phyloP scores from a whole-genome alignment of 2,113 vertebrate species.

The Bos javanicus region DNA sequence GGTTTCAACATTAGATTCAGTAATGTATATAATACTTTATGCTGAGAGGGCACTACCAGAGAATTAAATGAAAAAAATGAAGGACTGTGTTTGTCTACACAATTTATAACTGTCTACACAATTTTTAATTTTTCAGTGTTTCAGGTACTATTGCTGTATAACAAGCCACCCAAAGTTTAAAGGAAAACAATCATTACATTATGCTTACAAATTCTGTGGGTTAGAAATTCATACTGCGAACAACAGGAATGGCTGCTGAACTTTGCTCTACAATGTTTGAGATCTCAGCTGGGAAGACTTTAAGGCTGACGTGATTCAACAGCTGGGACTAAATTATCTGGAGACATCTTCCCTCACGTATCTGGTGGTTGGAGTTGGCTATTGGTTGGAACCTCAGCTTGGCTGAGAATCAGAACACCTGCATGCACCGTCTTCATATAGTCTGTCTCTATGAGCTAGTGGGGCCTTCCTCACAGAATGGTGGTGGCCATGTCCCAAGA shows the following conservation, averaged over 20 bases:
- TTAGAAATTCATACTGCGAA: not conserved
- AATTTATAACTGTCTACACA: not conserved
- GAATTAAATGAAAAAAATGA: not conserved
- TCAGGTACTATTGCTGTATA: not conserved
- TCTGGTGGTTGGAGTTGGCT: not conserved
- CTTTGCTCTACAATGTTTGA: not conserved
- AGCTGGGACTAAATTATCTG: not conserved
- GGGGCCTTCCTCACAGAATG: not conserved
- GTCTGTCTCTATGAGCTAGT: not conserved
- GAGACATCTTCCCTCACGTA: not conserved
- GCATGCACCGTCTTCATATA: not conserved
- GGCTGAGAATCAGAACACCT: not conserved
- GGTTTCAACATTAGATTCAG: not conserved
- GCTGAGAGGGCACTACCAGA: not conserved
- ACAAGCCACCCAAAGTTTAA: not conserved
- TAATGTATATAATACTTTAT: not conserved
- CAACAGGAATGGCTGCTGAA: not conserved
- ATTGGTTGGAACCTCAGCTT: not conserved
- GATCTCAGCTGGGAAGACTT: not conserved
- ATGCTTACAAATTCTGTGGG: not conserved
- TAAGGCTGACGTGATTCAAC: not conserved
- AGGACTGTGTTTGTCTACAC: not conserved
- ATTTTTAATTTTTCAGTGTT: not conserved
- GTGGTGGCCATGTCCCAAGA: not conserved
- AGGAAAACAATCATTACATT: not conserved